These are phyloP conservation scores for Cyprinus carpio DNA, from an alignment of 2,113 vertebrate genomes.

Conservation along the genomic window DNA sequence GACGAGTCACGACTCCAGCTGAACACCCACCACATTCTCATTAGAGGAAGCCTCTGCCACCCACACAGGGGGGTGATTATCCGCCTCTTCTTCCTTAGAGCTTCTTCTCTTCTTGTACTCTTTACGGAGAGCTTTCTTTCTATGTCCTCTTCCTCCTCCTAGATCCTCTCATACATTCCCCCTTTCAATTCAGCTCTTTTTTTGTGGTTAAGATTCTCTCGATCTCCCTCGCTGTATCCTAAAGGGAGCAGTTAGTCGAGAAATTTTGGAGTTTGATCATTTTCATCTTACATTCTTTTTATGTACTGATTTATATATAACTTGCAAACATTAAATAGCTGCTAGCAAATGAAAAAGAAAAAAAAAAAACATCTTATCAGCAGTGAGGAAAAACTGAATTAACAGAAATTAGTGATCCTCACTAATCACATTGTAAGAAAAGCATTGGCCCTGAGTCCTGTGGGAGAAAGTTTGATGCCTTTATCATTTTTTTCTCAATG, in stretches of 20 bases:
- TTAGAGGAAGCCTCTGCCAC: conserved; percentile 66
- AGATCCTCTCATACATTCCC: conserved; percentile 8
- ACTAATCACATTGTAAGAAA: background rate
- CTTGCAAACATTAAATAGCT: background rate
- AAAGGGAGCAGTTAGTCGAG: conserved; percentile 32
- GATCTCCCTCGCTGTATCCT: background rate
- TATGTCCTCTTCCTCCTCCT: background rate
- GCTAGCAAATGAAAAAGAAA: background rate
- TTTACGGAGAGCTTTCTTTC: conserved; percentile 38
- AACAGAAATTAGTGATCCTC: background rate
- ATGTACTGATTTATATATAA: background rate
- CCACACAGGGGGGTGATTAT: conserved; percentile 40
- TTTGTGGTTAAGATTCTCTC: conserved; percentile 9
- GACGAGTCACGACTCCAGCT: conserved; percentile 74
- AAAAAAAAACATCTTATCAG: background rate
- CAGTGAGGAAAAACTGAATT: background rate
- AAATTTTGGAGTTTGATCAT: background rate
- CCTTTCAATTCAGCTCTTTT: conserved; percentile 21
- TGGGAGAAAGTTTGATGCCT: background rate
- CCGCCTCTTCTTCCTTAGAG: conserved; percentile 26
- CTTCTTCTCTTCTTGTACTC: conserved; percentile 2
- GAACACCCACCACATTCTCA: conserved; percentile 72
- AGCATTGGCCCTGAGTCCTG: conserved; percentile 2
- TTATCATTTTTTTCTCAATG: background rate
- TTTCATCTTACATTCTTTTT: background rate